These are phyloP conservation scores for Nesidiocoris tenuis DNA, from an alignment of 2,888 invertebrate genomes.

Conservation along the genomic window DNA sequence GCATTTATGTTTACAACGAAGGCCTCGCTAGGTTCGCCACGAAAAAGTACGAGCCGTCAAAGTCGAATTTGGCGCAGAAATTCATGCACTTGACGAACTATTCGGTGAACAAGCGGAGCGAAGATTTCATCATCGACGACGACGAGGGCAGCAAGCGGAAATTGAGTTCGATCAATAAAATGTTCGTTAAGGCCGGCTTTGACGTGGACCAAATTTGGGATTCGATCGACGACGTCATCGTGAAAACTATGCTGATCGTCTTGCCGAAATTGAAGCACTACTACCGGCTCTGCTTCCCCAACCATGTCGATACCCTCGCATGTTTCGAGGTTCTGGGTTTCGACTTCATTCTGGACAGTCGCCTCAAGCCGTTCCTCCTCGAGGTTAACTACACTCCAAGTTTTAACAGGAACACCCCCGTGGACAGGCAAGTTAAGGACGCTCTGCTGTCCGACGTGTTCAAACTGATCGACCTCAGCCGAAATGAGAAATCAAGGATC, in stretches of 20 bases:
- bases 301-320: constrained; percentile 78
- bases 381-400: constrained; percentile 94
- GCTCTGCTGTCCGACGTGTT: constrained; percentile 74
- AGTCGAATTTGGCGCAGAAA: constrained; percentile 80
- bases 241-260: constrained; percentile 86
- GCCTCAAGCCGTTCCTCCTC: constrained; percentile 78
- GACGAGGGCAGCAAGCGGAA: constrained; percentile 86
- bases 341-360: constrained; percentile 82
- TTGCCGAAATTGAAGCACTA: constrained; percentile 85
- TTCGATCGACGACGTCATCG: constrained; percentile 84
- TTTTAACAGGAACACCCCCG: constrained; percentile 82
- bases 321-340: constrained; percentile 91
- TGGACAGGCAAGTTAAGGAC: constrained; percentile 85
- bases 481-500: constrained; percentile 71
- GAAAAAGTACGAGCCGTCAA: constrained; percentile 79
- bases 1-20: constrained; percentile 88
- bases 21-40: constrained; percentile 89
- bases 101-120: constrained; percentile 86
- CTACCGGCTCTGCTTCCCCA: constrained; percentile 85
- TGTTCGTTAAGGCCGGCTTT: constrained; percentile 66
- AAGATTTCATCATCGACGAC: constrained; percentile 79
- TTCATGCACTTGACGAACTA: constrained; percentile 96
- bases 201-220: constrained; percentile 77
- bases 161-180: constrained; percentile 76
- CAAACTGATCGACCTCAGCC: constrained; percentile 71